phyloP scores from a whole-genome alignment of 2,888 invertebrate genomes.

The Bellardia pandia region DNA sequence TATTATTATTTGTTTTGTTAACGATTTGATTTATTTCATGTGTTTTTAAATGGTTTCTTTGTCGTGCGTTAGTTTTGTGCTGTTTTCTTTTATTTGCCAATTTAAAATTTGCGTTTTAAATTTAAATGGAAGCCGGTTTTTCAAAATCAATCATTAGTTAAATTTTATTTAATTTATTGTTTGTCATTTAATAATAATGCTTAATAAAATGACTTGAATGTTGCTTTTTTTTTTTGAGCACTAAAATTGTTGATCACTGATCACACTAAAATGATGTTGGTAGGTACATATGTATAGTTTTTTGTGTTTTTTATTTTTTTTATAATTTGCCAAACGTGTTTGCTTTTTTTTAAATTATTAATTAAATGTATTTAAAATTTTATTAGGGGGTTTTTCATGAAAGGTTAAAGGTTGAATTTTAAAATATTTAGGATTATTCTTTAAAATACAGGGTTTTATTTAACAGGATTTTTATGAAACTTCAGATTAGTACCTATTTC shows the following conservation, averaged over 20 bases:
- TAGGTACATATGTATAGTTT: not conserved
- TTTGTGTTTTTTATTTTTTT: no score
- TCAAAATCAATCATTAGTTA: constrained; percentile 21
- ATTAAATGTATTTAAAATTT: no score
- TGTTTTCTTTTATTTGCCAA: not conserved
- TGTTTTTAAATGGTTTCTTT: not conserved
- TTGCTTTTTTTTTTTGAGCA: not conserved
- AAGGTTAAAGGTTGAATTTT: no score
- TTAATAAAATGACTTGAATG: constrained; percentile 44
- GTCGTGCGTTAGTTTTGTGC: not conserved
- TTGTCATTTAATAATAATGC: constrained; percentile 22
- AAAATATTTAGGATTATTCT: no score
- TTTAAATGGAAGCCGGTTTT: not conserved
- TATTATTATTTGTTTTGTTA: not conserved
- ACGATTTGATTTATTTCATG: not conserved
- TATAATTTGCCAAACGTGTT: no score
- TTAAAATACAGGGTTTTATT: no score
- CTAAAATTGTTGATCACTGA: not conserved
- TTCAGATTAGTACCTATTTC: no score
- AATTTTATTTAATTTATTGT: not conserved
- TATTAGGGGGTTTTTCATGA: no score
- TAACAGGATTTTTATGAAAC: no score
- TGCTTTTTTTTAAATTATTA: no score
- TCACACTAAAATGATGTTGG: constrained; percentile 25
- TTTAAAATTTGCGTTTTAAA: constrained; percentile 1